These are phyloP conservation scores for Himalopsyche tibetana DNA, from an alignment of 2,888 invertebrate species.

Conservation along the genomic window DNA sequence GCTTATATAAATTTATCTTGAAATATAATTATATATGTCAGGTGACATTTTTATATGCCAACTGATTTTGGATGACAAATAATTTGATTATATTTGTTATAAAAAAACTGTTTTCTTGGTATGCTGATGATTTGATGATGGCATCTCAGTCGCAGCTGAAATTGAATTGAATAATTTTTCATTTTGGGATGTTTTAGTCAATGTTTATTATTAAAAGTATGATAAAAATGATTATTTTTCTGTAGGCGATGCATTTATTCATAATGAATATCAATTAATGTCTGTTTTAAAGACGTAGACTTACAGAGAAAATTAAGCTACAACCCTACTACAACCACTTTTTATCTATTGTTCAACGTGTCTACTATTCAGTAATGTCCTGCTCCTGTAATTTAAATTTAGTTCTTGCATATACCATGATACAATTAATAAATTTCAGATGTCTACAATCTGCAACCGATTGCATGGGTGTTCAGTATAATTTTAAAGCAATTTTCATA, in stretches of 20 bases:
- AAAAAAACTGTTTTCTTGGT: not conserved
- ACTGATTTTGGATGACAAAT: not conserved
- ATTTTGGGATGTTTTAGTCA: not conserved
- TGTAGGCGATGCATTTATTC: not conserved
- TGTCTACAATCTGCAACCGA: too few relatives aligned
- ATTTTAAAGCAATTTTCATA: too few relatives aligned
- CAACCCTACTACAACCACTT: not conserved
- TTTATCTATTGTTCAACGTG: too few relatives aligned
- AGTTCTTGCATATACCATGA: too few relatives aligned
- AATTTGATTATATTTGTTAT: not conserved
- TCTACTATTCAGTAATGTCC: too few relatives aligned
- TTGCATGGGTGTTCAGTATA: too few relatives aligned
- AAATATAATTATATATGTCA: slow-evolving; percentile 16
- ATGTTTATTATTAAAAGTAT: not conserved
- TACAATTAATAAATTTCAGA: too few relatives aligned
- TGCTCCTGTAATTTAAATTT: too few relatives aligned
- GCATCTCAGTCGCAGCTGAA: not conserved
- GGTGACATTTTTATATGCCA: not conserved
- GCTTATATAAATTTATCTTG: slow-evolving; percentile 24
- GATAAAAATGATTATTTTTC: slow-evolving; percentile 7
- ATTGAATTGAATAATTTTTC: not conserved
- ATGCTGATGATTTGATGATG: not conserved
- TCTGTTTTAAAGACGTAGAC: slow-evolving; percentile 22
- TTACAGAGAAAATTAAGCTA: not conserved
- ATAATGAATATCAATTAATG: slow-evolving; percentile 26